Evolutionary conservation across 2,113 vertebrate genomes (phyloP).

Genomic region (Ia io): DNA sequence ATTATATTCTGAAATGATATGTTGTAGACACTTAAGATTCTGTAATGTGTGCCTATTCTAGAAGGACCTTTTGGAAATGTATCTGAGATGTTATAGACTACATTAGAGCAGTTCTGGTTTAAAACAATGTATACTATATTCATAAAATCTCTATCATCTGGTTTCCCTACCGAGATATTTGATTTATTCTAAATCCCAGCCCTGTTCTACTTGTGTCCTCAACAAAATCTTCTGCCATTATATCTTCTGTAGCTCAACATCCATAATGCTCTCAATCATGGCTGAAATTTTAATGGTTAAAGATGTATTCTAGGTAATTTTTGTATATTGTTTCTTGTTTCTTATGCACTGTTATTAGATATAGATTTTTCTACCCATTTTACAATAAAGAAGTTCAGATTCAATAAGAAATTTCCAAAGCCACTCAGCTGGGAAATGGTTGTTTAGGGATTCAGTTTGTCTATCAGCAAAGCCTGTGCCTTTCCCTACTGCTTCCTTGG

Average conservation of each 20-base stretch:
- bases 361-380: not conserved
- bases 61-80: not conserved
- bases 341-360: not conserved
- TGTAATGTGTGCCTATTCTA: not conserved
- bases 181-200: not conserved
- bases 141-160: not conserved
- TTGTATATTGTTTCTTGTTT: not conserved
- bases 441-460: not conserved
- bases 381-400: not conserved
- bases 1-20: not conserved
- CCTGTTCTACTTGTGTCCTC: not conserved
- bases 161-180: not conserved
- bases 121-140: not conserved
- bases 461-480: not conserved
- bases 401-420: not conserved
- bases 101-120: not conserved
- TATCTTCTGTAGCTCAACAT: not conserved
- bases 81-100: too few relatives aligned
- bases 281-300: not conserved
- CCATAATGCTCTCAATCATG: not conserved
- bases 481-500: not conserved
- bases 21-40: not conserved
- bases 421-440: not conserved
- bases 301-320: not conserved
- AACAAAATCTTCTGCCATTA: not conserved